A percentile compares a stretch with the other conserved stretches of the same genome.
Evolutionary conservation across 2,888 invertebrate genomes (phyloP).

Genomic region (Dioctria rufipes): DNA sequence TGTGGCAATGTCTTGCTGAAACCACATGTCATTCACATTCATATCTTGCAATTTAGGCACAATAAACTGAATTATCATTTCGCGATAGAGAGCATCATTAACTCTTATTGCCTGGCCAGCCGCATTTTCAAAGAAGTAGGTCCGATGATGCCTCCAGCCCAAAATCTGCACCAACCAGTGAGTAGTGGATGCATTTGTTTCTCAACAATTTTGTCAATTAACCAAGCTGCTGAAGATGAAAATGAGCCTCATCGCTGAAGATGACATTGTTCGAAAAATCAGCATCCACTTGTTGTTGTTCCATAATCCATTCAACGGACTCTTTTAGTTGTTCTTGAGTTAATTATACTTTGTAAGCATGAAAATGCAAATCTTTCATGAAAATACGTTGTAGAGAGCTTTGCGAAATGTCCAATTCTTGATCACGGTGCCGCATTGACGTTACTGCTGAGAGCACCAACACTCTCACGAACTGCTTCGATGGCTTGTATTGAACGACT

Average conservation of each 20-base stretch:
- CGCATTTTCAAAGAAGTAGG: slow-evolving; percentile 16
- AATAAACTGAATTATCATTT: slow-evolving; percentile 25
- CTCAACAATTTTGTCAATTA: not conserved
- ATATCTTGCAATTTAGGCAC: slow-evolving; percentile 27
- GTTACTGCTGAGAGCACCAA: slow-evolving; percentile 63
- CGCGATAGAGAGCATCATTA: slow-evolving; percentile 16
- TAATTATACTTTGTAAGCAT: slow-evolving; percentile 19
- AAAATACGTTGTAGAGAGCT: slow-evolving; percentile 29
- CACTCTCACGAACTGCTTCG: slow-evolving; percentile 62
- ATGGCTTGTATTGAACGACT: slow-evolving; percentile 57
- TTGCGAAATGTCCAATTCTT: slow-evolving; percentile 34
- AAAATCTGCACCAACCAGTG: not conserved
- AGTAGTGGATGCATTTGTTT: not conserved
- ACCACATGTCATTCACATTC: slow-evolving; percentile 4
- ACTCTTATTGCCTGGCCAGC: not conserved
- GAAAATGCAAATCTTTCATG: slow-evolving; percentile 42
- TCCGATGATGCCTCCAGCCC: not conserved
- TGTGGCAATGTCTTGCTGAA: not conserved
- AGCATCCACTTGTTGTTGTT: slow-evolving; percentile 4
- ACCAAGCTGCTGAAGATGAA: not conserved
- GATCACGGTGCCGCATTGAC: slow-evolving; percentile 61
- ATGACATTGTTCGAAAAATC: slow-evolving; percentile 10
- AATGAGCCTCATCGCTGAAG: slow-evolving; percentile 15
- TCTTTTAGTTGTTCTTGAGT: slow-evolving; percentile 4
- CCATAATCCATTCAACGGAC: not conserved